Base-by-base conservation (phyloP, 2,888 invertebrate species). In the Dryomyza anilis region DNA sequence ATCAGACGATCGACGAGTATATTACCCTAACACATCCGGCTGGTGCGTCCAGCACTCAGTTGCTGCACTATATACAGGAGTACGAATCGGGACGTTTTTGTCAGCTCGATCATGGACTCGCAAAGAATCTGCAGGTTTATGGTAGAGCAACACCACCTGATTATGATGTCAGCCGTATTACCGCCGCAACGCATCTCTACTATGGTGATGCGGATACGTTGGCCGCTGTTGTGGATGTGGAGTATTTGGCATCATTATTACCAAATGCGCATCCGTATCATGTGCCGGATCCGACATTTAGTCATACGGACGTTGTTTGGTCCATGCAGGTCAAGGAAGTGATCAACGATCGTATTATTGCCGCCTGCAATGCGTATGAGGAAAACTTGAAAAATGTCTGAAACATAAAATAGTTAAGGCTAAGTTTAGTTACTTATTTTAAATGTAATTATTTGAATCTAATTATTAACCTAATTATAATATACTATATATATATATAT, bases 11-110 rank as follows among this genome's bases (percentile, higher is more conserved):
- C 27, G 2, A 27, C 90, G 79, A 85, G 85, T 0, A 79, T 89
- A 62, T 73, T 89, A 53, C 87, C 89, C 0, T 83, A 88, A 86
- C 89, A 70, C 78, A 84, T 63, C 88, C 90, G 4, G 84, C 87
- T 30, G 86, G 87, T 69, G 0, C 85, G 0, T 85, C 86, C 1
- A 79, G 81, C 3, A 81, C 82, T 67, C 86, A 87, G 71, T 67
- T 87, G 1, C 71, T 84, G 14, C 88, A 89, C 74, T 88, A 83
- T 72, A 82, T 81, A 3, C 88, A 88, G 76, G 75, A 78, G 10
- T 62, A 80, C 1, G 71, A 66, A 3, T 72, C 74, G 3, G 65
- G 21, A 3, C n/a, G 57, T 1, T 81, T 81, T 74, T 78, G 84
- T 48, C 83, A 83, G 69, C 88, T 80, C 67, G 86, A 88, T 75